Percentiles rank a stretch among this genome's conserved stretches.
Conservation (phyloP, 2,888 invertebrate genomes). For the Stegana nigrithorax region DNA sequence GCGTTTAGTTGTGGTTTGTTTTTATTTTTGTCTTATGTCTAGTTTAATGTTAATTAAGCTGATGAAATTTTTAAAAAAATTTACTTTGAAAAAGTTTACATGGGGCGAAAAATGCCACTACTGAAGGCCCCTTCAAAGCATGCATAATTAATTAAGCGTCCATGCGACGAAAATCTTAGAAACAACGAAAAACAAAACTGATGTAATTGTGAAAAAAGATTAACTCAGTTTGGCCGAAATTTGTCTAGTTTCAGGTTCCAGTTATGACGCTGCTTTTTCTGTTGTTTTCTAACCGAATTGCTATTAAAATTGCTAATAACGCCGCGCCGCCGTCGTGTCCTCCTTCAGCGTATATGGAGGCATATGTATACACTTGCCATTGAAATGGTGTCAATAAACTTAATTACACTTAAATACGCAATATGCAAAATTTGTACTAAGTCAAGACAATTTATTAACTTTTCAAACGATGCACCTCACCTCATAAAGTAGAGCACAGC, state of each 20-base stretch:
- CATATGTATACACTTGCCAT: no score
- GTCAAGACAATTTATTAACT: no score
- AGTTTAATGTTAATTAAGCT: background rate
- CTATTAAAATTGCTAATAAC: constrained; percentile 6
- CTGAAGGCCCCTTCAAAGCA: no score
- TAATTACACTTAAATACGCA: background rate
- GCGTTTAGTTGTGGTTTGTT: no score
- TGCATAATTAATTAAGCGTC: background rate
- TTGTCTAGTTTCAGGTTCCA: no score
- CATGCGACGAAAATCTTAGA: background rate
- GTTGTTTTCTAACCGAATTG: no score
- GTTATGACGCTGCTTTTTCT: background rate
- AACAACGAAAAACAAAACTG: constrained; percentile 1
- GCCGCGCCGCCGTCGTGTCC: background rate
- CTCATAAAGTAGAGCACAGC: no score
- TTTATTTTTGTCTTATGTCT: background rate
- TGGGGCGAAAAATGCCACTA: no score
- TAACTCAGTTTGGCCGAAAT: background rate
- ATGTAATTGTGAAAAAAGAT: constrained; percentile 20
- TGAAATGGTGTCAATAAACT: constrained; percentile 16
- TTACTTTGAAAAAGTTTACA: background rate
- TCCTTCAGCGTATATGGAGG: background rate
- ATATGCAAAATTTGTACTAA: no score
- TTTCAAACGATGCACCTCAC: no score
- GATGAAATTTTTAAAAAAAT: background rate